Conservation (phyloP, 2,888 invertebrate species). For the Pherbina coryleti region DNA sequence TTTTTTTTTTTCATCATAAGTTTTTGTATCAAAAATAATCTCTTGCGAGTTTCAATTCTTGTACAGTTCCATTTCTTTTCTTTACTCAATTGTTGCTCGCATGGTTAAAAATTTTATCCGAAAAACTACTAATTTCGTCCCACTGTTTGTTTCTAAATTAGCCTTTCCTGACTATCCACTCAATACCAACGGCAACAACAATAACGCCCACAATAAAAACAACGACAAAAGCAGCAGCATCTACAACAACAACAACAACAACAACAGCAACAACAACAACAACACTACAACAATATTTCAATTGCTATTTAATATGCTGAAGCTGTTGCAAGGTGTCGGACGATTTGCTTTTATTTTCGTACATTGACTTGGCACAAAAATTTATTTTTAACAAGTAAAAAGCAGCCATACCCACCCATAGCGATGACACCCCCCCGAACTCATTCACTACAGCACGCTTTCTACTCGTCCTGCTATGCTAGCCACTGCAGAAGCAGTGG, state of each 20-base stretch:
- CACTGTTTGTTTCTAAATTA: not conserved
- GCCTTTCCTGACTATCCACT: not conserved
- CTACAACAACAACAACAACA: not conserved
- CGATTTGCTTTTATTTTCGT: slow-evolving; percentile 7
- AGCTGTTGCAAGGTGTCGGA: slow-evolving; percentile 35
- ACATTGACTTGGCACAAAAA: slow-evolving; percentile 5
- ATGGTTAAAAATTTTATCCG: too few species aligned
- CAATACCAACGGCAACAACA: too few species aligned
- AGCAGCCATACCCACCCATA: not conserved
- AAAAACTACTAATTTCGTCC: not conserved
- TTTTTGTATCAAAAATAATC: too few species aligned
- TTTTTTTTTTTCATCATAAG: too few species aligned
- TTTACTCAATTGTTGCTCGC: too few species aligned
- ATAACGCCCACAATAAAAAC: not conserved
- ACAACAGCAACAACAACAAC: not conserved
- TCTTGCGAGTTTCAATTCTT: too few species aligned
- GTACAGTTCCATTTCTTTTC: too few species aligned
- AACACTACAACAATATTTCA: slow-evolving; percentile 34
- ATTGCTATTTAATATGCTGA: slow-evolving; percentile 45
- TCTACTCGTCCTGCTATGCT: not conserved
- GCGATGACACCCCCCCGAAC: too few species aligned
- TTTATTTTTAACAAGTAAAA: slow-evolving; percentile 27
- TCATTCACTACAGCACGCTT: not conserved
- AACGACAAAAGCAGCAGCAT: not conserved
- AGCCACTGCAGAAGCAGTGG: not conserved